Base-by-base conservation (phyloP, 2,113 vertebrate genomes). In the Atherinomorus stipes region DNA sequence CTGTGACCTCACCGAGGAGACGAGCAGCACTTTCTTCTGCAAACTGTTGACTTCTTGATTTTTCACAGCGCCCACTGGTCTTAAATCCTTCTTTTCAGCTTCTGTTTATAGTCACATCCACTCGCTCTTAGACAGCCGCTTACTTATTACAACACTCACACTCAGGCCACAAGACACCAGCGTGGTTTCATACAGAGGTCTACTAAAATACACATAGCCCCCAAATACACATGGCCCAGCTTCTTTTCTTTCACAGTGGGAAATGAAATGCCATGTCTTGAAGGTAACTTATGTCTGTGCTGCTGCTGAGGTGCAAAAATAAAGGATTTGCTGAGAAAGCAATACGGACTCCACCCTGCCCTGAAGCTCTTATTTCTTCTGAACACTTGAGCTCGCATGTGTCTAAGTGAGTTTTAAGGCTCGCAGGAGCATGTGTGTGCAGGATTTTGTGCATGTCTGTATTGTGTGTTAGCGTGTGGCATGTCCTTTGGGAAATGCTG, bases 281-380 rank as follows among this genome's bases (percentile, higher is more conserved):
- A 69, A 83, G 49, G 59, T 72, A 54, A 83, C 52, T 76, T 74
- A 84, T 69, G 78, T 64, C 76, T 80, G 51, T 13, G 2, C 66
- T 64, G 78, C 62, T 60, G 68, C 80, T 69, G 80, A 71, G 83
- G 81, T 74, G 79, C 81, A 83, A 59, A 83, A 79, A 81, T 76
- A 78, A 88, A 83, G 56, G 77, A 87, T 71, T 70, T 88, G 87
- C 90, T 87, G 87, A 89, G 82, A 71, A 64, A 73, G 89, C 85
- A 83, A 69, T 76, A 75, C 16, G 72, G 74, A 76, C 84, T 85
- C 85, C 83, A 88, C 83, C 89, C 82, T 81, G 74, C 54, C 69
- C 73, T 74, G 51, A 62, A 62, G 79, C 83, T 89, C 87, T 64
- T 59, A 76, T 90, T 85, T 86, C 80, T 82, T 64, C 58, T 60